Evolutionary conservation across 2,113 vertebrate genomes (phyloP), one percentile per base, ranked within the genome.

Genomic region (Labeo rohita): DNA sequence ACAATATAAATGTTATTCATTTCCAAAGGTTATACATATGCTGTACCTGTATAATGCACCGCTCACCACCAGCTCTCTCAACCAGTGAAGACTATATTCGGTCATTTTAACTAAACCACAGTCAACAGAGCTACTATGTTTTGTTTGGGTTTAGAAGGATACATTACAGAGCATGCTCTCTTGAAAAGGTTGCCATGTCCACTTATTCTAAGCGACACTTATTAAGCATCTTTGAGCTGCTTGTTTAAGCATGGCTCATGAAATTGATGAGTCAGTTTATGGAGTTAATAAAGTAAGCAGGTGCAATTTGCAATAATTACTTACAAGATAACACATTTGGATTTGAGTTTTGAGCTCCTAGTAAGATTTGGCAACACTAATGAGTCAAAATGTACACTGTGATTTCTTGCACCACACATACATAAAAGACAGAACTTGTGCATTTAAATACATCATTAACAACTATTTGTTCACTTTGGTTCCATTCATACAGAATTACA

Each of bases 1-100:
- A 50, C 8, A 43, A 66, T 52, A 15, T 52, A 52, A 81, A 50
- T 81, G 61, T 66, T 81, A 66, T 45, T 81, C 15, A 66, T 47
- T 81, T 81, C 43, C n/a, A 81, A 50, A 66, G 43, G 13, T 81
- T 80, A 61, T 23, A 59, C 36, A 39, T 68, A 21, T 23, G 11
- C 8, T 72, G 16, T 45, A 61, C 18, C 1, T 6, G 18, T 23
- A 21, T 56, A 72, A 61, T 15, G 9, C 54, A 45, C 77, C 18
- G 43, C 34, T 36, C 36, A 6, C 34, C 52, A 39, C 12, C 34
- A 12, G 76, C 34, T 39, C 9, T 78, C 75, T 59, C 28, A 36
- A 34, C 23, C 50, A 52, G 74, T 16, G 49, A 49, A 49, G 47
- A 8, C 47, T 28, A 28, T 28, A 28, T 28, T 28, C 28, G 28